These are phyloP conservation scores for Zonotrichia albicollis DNA, from an alignment of 2,797 vertebrate genomes.

Conservation along the genomic window DNA sequence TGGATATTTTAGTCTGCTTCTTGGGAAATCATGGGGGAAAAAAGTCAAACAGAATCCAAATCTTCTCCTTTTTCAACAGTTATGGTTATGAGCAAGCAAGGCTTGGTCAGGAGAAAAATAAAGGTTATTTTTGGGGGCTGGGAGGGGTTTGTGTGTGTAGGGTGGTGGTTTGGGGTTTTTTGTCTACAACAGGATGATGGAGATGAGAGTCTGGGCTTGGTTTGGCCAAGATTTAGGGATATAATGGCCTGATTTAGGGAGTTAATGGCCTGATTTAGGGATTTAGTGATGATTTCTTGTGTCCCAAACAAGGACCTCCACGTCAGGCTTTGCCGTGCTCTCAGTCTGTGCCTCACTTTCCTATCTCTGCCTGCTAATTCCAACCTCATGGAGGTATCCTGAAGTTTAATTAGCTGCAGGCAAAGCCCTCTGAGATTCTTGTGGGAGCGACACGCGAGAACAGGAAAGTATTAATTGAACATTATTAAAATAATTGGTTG, in stretches of 20 bases:
- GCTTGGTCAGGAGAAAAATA: background rate
- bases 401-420: constrained; percentile 55
- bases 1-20: background rate
- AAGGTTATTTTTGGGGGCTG: fast-evolving
- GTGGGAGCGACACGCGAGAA: background rate
- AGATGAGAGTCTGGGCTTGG: background rate
- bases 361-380: background rate
- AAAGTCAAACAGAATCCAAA: background rate
- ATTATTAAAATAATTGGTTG: constrained; percentile 32
- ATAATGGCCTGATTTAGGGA: background rate
- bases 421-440: constrained; percentile 30
- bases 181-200: background rate
- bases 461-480: constrained; percentile 29
- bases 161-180: background rate
- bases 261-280: background rate
- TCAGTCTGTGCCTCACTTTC: background rate
- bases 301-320: background rate
- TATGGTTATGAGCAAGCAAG: background rate
- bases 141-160: too few species aligned
- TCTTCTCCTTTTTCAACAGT: background rate
- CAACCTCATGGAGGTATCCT: background rate
- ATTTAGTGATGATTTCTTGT: background rate
- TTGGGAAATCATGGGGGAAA: background rate
- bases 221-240: background rate
- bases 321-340: background rate